A percentile compares a stretch with the other conserved stretches of the same genome.
Evolutionary conservation across 2,113 vertebrate species (phyloP).

Genomic region (Phyllostomus hastatus): DNA sequence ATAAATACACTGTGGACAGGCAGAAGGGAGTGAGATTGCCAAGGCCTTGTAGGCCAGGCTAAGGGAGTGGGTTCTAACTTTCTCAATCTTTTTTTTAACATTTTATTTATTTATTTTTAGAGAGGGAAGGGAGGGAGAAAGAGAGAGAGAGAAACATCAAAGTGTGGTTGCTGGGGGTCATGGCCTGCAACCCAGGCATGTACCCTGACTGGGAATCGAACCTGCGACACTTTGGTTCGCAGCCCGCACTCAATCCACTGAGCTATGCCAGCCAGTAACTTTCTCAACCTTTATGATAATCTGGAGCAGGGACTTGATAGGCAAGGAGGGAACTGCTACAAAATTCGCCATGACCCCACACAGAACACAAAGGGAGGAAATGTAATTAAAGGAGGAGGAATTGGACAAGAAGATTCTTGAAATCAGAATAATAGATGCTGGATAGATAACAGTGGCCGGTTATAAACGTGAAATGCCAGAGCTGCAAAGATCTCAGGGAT

Average conservation of each 20-base stretch:
- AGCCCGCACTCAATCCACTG: no score
- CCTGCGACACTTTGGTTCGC: no score
- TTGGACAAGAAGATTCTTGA: not conserved
- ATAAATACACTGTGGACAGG: not conserved
- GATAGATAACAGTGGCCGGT: not conserved
- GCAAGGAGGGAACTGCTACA: not conserved
- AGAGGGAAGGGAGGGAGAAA: no score
- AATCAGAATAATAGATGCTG: not conserved
- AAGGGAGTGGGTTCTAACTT: not conserved
- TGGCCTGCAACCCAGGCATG: no score
- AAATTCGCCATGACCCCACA: not conserved
- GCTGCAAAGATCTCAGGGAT: not conserved
- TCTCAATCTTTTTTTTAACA: not conserved
- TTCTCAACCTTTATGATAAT: constrained; percentile 1
- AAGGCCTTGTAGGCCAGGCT: not conserved
- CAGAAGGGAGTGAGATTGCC: not conserved
- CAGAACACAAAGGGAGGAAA: not conserved
- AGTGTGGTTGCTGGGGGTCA: no score
- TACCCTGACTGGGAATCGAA: no score
- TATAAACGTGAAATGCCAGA: not conserved
- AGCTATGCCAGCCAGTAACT: not conserved
- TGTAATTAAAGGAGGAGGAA: not conserved
- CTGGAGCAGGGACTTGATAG: not conserved
- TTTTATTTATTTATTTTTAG: no score
- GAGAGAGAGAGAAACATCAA: no score